phyloP scores from a whole-genome alignment of 2,113 vertebrate genomes.

The Uropsilus gracilis region DNA sequence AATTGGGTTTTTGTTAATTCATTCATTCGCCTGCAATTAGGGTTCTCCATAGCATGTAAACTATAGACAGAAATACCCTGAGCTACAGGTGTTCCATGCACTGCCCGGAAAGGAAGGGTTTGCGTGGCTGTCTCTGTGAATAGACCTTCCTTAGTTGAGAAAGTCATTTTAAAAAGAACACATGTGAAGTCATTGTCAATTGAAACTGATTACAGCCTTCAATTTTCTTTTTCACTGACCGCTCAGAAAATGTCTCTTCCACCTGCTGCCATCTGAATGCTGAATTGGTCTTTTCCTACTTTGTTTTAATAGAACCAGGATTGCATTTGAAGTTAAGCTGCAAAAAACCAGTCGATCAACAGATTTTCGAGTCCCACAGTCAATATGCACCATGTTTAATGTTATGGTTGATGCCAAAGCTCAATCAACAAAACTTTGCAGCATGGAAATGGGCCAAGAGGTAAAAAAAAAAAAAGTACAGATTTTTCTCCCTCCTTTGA shows the following conservation, averaged over 20 bases:
- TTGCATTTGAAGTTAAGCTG: slow-evolving; percentile 97
- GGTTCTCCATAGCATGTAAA: slow-evolving; percentile 55
- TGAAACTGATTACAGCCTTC: slow-evolving; percentile 69
- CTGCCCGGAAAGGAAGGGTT: slow-evolving; percentile 50
- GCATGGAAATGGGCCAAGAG: slow-evolving; percentile 99
- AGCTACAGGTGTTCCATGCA: slow-evolving; percentile 68
- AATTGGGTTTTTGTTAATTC: slow-evolving; percentile 70
- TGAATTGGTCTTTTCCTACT: slow-evolving; percentile 81
- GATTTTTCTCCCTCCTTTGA: slow-evolving; percentile 62
- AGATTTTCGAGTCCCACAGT: slow-evolving; percentile 98
- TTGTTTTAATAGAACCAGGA: slow-evolving; percentile 91
- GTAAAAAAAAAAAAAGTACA: slow-evolving; percentile 89
- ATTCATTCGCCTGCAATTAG: slow-evolving; percentile 71
- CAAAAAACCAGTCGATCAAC: slow-evolving; percentile 98
- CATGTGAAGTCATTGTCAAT: slow-evolving; percentile 75
- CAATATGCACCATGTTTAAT: slow-evolving; percentile 99
- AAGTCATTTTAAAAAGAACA: slow-evolving; percentile 66
- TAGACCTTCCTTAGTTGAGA: slow-evolving; percentile 51
- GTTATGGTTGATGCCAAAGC: slow-evolving; percentile 99
- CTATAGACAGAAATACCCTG: slow-evolving; percentile 42
- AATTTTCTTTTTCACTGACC: slow-evolving; percentile 71
- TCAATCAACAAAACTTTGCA: slow-evolving; percentile 98
- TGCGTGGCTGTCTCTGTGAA: slow-evolving; percentile 30
- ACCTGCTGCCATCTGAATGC: slow-evolving; percentile 76
- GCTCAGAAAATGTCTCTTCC: slow-evolving; percentile 71